Conservation (phyloP, 2,113 vertebrate species). For the Hypocryptadius cinnamomeus region DNA sequence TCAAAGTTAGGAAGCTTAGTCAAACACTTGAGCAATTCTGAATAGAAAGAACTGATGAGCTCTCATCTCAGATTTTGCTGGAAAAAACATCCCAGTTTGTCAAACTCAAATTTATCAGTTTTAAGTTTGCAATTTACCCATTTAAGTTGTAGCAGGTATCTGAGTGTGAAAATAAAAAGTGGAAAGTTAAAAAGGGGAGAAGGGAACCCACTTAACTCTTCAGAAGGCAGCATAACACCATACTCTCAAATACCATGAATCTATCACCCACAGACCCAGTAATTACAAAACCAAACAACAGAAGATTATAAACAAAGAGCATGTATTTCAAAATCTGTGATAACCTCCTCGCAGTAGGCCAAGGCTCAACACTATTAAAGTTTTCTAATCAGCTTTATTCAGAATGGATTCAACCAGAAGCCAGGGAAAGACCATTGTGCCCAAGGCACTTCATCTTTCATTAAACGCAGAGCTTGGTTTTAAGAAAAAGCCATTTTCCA, state of each 20-base stretch:
- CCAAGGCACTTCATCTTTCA: background rate
- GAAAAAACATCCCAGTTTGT: background rate
- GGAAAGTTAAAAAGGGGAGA: background rate
- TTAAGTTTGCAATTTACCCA: background rate
- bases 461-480: background rate
- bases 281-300: background rate
- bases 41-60: background rate
- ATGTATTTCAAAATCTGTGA: accelerated
- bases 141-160: background rate
- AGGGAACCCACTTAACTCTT: background rate
- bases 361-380: background rate
- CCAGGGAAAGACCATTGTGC: background rate
- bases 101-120: background rate
- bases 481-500: background rate
- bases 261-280: background rate
- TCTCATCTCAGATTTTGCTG: background rate
- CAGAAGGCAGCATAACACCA: background rate
- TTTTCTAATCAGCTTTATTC: background rate
- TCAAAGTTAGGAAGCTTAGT: background rate
- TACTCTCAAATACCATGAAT: background rate
- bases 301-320: background rate
- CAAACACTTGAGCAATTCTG: background rate
- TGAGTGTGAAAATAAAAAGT: background rate
- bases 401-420: background rate
- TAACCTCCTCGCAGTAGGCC: background rate